These are phyloP conservation scores for Galemys pyrenaicus DNA, from an alignment of 2,113 vertebrate genomes.

Conservation along the genomic window DNA sequence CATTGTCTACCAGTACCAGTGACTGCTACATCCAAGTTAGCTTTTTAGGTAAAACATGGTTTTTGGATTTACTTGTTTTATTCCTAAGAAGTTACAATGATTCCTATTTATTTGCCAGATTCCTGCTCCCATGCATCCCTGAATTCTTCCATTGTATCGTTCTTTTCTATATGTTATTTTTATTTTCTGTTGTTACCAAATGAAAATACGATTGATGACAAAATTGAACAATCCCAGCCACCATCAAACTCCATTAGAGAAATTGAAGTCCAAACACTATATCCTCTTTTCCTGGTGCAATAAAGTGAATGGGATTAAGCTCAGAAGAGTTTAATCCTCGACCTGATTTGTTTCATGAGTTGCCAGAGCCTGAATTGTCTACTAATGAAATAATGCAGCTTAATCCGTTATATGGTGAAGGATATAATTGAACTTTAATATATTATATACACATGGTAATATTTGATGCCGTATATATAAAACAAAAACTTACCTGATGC, in stretches of 20 bases:
- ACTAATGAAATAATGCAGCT: too few relatives aligned
- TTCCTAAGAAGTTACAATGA: background rate
- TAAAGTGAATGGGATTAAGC: background rate
- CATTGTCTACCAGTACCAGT: background rate
- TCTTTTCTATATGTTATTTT: background rate
- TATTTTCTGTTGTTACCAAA: background rate
- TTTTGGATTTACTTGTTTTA: background rate
- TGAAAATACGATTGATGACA: background rate
- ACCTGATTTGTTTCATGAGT: background rate
- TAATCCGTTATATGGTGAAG: too few relatives aligned
- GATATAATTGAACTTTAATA: too few relatives aligned
- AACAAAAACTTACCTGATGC: too few relatives aligned
- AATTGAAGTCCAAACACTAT: background rate
- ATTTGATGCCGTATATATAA: too few relatives aligned
- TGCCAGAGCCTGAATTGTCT: background rate
- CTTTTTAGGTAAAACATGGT: background rate
- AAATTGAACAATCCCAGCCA: background rate
- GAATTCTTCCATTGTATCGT: background rate
- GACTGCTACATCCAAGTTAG: background rate
- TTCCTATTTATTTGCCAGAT: background rate
- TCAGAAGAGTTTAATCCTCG: background rate
- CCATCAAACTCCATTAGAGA: background rate
- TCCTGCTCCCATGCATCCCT: background rate
- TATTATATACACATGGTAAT: too few relatives aligned
- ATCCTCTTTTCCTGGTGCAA: background rate